A percentile compares a stretch with the other conserved stretches of the same genome.
Evolutionary conservation across 2,888 invertebrate species (phyloP).

Genomic region (Nezara viridula): DNA sequence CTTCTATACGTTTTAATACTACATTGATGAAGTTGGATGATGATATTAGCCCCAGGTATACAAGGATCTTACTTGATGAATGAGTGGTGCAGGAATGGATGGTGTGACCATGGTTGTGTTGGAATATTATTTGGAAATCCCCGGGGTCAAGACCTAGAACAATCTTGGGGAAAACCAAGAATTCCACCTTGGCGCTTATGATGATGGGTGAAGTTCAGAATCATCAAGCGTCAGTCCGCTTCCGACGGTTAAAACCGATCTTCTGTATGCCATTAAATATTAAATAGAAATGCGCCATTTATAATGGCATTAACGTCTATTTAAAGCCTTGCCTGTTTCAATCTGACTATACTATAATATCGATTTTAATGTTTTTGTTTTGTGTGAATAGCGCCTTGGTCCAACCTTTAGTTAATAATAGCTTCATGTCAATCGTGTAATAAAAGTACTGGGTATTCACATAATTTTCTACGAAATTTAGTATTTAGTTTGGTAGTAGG

Average conservation of each 20-base stretch:
- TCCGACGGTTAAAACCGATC: not conserved
- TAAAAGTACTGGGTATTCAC: no score
- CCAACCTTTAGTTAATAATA: no score
- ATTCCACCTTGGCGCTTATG: slow-evolving; percentile 51
- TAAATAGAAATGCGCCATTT: no score
- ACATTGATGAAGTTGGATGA: not conserved
- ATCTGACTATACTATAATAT: no score
- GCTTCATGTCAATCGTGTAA: no score
- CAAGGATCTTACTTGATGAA: not conserved
- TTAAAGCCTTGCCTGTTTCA: no score
- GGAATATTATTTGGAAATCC: slow-evolving; percentile 49
- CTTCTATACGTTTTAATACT: not conserved
- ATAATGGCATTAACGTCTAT: no score
- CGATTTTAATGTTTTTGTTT: no score
- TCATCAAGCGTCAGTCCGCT: not conserved
- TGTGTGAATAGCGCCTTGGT: no score
- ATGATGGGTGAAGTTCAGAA: slow-evolving; percentile 7
- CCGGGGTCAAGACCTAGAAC: slow-evolving; percentile 47
- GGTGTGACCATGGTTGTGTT: slow-evolving; percentile 30
- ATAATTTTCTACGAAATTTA: no score
- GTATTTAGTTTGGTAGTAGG: no score
- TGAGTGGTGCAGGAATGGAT: not conserved
- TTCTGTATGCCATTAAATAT: no score
- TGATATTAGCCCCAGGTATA: not conserved
- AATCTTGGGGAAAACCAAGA: slow-evolving; percentile 57